Base-by-base conservation (phyloP, 2,888 invertebrate species). In the Megalurothrips usitatus region DNA sequence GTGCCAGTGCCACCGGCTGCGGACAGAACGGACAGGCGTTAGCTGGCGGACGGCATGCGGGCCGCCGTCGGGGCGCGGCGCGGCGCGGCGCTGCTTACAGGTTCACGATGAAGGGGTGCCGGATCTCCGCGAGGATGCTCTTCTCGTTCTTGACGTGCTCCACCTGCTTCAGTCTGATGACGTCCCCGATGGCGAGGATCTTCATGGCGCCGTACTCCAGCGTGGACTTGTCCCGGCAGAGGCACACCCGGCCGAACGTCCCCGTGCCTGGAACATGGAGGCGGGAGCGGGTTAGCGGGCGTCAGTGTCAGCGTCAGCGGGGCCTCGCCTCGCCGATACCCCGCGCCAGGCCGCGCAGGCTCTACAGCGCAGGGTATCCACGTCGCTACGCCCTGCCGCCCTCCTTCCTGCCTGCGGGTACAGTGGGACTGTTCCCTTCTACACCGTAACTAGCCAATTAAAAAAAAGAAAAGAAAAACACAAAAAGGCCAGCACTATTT, bases 111-210 rank as follows among this genome's bases (percentile, higher is more conserved):
- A 99, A 99, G 81, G 98, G 98, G 90, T 99, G 98, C 85, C 93
- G 91, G 85, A 98, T 93, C 89, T 95, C 94, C 83, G 93, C 91
- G 83, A 99, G 90, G 85, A 99, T 96, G 85, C 92, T 94, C 88
- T 98, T 97, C 89, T 99, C 99, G 88, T 97, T 98, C 90, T 96
- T 95, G 83, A 98, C 98, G 88, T 99, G 99, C 86, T 97, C 97
- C 85, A 97, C 96, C 90, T 98, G 98, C 88, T 98, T 96, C 85
- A 96, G 91, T 86, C 96, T 92, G 86, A 99, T 96, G 83, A 99
- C 95, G 88, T 97, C 96, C 78, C 94, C 92, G 90, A 98, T 95
- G 82, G 95, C 94, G 84, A 99, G 90, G 84, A 98, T 94, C 89
- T 99, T 99, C 91, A 99, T 94, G 79, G 99, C 99, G 86, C 94